These are phyloP conservation scores for Pluvianellus socialis DNA, from an alignment of 2,113 vertebrate genomes.

Conservation along the genomic window DNA sequence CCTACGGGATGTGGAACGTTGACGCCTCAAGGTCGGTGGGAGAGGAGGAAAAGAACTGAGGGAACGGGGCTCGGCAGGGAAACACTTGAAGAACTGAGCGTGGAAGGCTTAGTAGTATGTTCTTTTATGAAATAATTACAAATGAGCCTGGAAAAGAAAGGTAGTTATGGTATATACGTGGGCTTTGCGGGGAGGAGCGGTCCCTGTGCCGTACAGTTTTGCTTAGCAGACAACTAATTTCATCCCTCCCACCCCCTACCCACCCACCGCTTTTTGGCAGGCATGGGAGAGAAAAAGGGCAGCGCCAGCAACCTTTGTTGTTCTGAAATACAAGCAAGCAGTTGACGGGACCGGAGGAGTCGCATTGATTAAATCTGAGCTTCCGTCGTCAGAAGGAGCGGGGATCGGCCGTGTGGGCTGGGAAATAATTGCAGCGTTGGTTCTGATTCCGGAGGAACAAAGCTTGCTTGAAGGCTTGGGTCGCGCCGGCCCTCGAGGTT, in stretches of 20 bases:
- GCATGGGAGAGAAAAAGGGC: background rate
- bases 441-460: slow-evolving; percentile 22
- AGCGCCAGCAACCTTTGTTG: background rate
- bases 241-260: background rate
- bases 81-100: background rate
- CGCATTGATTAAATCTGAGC: slow-evolving; percentile 38
- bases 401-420: background rate
- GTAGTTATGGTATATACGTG: background rate
- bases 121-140: background rate
- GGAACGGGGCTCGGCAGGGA: background rate
- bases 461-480: slow-evolving; percentile 28
- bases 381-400: slow-evolving; percentile 10
- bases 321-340: background rate
- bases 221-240: slow-evolving; percentile 21
- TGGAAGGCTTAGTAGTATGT: background rate
- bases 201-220: background rate
- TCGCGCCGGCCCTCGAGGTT: background rate
- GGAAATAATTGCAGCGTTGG: slow-evolving; percentile 21
- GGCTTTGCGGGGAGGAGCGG: background rate
- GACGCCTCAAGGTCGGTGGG: background rate
- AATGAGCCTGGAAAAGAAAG: background rate
- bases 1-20: background rate
- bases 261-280: background rate
- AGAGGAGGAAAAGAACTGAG: background rate
- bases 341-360: slow-evolving; percentile 27